Percentiles rank a stretch among this genome's conserved stretches.
phyloP scores from a whole-genome alignment of 2,797 vertebrate species.

The Centropyge bicolor region DNA sequence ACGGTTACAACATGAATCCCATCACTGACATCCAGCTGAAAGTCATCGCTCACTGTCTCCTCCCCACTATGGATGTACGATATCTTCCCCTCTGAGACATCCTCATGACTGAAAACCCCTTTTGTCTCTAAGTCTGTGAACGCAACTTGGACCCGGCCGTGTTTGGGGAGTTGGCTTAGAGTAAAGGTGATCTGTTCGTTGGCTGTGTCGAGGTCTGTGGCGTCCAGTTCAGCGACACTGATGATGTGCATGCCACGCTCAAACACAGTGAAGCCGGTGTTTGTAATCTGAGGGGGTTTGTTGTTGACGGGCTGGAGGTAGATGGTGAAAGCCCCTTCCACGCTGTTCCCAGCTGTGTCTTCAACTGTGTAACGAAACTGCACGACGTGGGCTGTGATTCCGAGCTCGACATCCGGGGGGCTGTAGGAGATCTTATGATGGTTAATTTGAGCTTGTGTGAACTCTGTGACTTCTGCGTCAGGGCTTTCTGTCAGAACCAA shows the following conservation, averaged over 20 bases:
- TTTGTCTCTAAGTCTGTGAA: constrained; percentile 85
- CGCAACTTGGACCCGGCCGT: constrained; percentile 87
- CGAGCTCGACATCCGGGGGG: constrained; percentile 91
- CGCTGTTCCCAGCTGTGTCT: constrained; percentile 90
- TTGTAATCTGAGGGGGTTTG: constrained; percentile 94
- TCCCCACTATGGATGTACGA: constrained; percentile 91
- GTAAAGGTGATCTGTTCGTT: constrained; percentile 87
- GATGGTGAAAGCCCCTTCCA: constrained; percentile 90
- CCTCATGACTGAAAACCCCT: constrained; percentile 86
- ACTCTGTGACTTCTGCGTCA: constrained; percentile 88
- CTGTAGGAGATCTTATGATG: constrained; percentile 94
- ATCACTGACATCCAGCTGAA: constrained; percentile 93
- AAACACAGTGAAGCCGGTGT: constrained; percentile 91
- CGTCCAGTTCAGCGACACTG: constrained; percentile 87
- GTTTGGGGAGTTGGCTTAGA: constrained; percentile 87
- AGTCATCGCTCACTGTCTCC: constrained; percentile 86
- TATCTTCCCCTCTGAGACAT: constrained; percentile 88
- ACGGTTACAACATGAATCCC: constrained; percentile 91
- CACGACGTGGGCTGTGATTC: constrained; percentile 92
- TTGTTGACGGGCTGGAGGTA: constrained; percentile 94
- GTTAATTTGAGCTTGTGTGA: constrained; percentile 97
- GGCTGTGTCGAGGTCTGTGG: constrained; percentile 90
- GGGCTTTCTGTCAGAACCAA: constrained; percentile 92
- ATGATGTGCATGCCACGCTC: constrained; percentile 89
- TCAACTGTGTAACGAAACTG: constrained; percentile 93